These are phyloP conservation scores for Drosophila asahinai DNA, from an alignment of 1,140 invertebrate genomes.

Conservation along the genomic window DNA sequence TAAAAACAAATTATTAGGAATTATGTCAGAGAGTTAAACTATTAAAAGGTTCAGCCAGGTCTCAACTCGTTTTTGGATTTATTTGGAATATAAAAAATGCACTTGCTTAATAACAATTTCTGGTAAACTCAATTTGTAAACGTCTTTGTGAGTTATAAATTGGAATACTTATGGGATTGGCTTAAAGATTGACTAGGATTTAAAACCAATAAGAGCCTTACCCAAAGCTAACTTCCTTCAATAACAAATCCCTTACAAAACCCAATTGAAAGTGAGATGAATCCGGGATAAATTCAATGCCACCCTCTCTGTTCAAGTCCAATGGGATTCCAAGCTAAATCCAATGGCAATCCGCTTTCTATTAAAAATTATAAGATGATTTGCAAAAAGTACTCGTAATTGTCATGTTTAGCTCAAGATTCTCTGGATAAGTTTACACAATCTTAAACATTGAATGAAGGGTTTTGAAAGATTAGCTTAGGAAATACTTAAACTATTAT, in stretches of 20 bases:
- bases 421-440: too few species aligned
- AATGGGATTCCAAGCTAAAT: neutral
- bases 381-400: neutral
- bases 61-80: too few species aligned
- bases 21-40: neutral
- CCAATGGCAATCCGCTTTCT: neutral
- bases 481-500: neutral
- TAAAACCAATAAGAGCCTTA: too few species aligned
- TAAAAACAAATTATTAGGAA: neutral
- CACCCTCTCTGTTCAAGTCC: neutral
- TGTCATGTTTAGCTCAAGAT: neutral
- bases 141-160: too few species aligned
- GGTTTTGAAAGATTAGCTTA: neutral
- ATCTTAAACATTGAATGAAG: too few species aligned
- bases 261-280: neutral
- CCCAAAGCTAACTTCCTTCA: neutral
- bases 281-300: neutral
- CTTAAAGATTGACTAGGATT: too few species aligned
- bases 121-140: too few species aligned
- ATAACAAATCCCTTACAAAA: neutral
- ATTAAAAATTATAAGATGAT: neutral
- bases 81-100: too few species aligned
- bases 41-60: neutral
- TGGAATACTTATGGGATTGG: too few species aligned
- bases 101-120: too few species aligned